These are phyloP conservation scores for Gorsachius magnificus DNA, from an alignment of 2,797 vertebrate species.

Conservation along the genomic window DNA sequence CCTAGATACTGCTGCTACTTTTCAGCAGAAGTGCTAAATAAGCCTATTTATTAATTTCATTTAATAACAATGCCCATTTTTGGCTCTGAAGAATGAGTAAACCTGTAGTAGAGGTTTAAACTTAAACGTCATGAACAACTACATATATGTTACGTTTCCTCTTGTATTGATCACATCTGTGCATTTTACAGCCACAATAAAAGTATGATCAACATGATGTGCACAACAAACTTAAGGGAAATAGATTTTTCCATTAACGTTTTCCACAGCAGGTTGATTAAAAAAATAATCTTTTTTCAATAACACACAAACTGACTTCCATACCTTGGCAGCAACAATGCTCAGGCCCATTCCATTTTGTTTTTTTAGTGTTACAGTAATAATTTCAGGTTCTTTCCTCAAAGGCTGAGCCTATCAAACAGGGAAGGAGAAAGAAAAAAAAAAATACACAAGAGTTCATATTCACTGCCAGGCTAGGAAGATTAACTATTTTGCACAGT, in stretches of 20 bases:
- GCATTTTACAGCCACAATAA: neutral
- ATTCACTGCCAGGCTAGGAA: neutral
- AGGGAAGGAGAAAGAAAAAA: neutral
- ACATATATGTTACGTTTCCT: neutral
- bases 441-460: neutral
- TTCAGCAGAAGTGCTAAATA: neutral
- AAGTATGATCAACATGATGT: neutral
- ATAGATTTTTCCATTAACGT: neutral
- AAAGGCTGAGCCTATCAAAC: slow-evolving; percentile 82
- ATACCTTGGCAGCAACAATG: slow-evolving; percentile 98
- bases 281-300: neutral
- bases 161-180: neutral
- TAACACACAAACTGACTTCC: slow-evolving; percentile 4
- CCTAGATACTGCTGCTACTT: neutral
- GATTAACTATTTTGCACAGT: neutral
- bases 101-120: neutral
- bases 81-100: neutral
- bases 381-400: slow-evolving; percentile 96
- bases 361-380: slow-evolving; percentile 97
- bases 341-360: slow-evolving; percentile 99
- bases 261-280: neutral
- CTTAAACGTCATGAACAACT: neutral
- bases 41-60: neutral
- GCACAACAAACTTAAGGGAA: neutral
- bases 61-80: neutral